Base-by-base conservation (phyloP, 2,797 vertebrate genomes). In the Peromyscus aztecus region DNA sequence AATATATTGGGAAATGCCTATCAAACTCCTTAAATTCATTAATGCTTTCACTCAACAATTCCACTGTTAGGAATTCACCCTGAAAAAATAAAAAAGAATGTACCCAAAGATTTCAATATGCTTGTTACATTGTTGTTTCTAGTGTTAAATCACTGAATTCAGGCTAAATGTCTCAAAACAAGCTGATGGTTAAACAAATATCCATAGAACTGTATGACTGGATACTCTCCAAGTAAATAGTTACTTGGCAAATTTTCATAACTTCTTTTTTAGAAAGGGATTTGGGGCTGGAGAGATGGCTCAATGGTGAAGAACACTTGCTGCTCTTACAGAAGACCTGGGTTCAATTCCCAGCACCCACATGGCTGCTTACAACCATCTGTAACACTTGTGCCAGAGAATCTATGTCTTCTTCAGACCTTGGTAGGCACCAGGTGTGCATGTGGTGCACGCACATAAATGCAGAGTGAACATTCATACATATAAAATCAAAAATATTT, bases 191-290 rank as follows among this genome's bases (percentile, higher is more conserved):
- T 86, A 86, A 73, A 69, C 59, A 57, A 67, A 93, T 55, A 81
- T 23, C 1, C 21, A 40, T 29, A 75, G 8, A 69, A 4, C 2
- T 4, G 34, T 34, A 24, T 69, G 67, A 57, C n/a, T 19, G 40
- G 17, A 52, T 80, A 37, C 8, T 27, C 12, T 87, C n/a, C 16
- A 85, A 46, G 75, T 40, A 75, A 88, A 57, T 73, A 82, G 37
- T 91, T 92, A 85, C 55, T 89, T 40, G 21, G 13, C 17, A 57
- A 83, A 93, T 57, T 91, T 69, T 83, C 31, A 92, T 81, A 78
- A 46, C 5, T 46, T 85, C 23, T 61, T 43, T 31, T 87, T 40
- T 27, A 27, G 27, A 55, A 52, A 8, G 4, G 14, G 34, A 29
- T 16, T 29, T 55, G 34, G 23, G 2, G 4, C 21, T 37, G 23